Conservation (phyloP, 2,888 invertebrate species). For the Sesia bembeciformis region DNA sequence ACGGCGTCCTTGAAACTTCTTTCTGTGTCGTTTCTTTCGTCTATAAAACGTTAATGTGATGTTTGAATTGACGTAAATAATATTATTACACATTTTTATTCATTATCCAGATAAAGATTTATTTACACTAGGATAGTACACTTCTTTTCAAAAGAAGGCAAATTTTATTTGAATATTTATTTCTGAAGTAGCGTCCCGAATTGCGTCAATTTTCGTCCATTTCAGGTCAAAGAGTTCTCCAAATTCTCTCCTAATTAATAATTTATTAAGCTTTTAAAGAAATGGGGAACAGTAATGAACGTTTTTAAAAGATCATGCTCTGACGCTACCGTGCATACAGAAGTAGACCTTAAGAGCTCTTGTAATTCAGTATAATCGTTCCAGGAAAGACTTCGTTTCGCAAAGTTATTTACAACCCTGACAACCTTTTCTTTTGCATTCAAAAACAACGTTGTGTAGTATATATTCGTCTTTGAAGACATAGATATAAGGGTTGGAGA, state of each 20-base stretch:
- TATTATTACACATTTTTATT: no score
- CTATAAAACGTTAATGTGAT: no score
- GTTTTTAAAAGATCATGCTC: conserved; percentile 23
- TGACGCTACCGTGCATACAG: conserved; percentile 24
- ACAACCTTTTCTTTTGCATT: conserved; percentile 6
- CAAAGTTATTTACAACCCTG: conserved; percentile 29
- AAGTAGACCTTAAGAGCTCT: conserved; percentile 29
- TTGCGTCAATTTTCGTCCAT: conserved; percentile 25
- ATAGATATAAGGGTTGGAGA: no score
- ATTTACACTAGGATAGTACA: no score
- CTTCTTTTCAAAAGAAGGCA: no score
- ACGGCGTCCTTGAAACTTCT: no score
- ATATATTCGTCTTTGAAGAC: no score
- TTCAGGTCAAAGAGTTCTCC: conserved; percentile 25
- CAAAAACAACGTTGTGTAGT: neutral
- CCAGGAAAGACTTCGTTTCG: conserved; percentile 29
- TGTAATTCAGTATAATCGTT: conserved; percentile 45
- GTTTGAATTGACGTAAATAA: no score
- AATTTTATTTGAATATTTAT: conserved; percentile 27
- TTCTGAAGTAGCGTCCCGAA: conserved; percentile 22
- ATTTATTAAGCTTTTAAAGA: conserved; percentile 54
- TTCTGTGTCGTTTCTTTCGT: no score
- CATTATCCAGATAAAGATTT: no score
- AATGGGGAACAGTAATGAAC: conserved; percentile 32
- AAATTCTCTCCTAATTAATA: conserved; percentile 44